Conservation (phyloP, 2,888 invertebrate species). For the Pheosia gnoma region DNA sequence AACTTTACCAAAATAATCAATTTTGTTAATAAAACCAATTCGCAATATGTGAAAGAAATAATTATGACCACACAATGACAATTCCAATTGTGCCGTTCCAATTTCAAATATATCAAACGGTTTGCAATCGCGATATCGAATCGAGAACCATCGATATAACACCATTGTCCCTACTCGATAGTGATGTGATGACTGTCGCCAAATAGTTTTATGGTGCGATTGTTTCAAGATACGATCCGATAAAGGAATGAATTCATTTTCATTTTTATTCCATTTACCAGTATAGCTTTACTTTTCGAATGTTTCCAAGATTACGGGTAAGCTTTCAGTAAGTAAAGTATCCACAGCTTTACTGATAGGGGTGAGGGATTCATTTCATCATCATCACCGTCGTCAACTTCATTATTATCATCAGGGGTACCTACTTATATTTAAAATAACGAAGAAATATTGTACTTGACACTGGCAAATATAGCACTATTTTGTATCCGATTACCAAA, state of each 20-base stretch:
- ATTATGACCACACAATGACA: conserved; percentile 1
- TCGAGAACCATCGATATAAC: conserved; percentile 45
- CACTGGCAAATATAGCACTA: too few relatives aligned
- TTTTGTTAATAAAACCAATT: conserved; percentile 6
- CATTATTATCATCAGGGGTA: too few relatives aligned
- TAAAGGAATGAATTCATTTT: conserved; percentile 5
- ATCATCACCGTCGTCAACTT: too few relatives aligned
- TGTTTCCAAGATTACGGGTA: too few relatives aligned
- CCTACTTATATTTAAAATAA: too few relatives aligned
- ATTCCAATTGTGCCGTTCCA: conserved; percentile 18
- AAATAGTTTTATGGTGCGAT: not conserved
- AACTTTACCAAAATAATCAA: too few relatives aligned
- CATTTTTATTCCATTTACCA: not conserved
- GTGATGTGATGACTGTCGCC: conserved; percentile 3
- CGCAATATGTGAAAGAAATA: not conserved
- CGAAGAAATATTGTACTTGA: too few relatives aligned
- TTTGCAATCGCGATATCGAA: conserved; percentile 42
- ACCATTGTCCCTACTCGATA: conserved; percentile 32
- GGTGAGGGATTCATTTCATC: too few relatives aligned
- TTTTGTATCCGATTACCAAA: too few relatives aligned
- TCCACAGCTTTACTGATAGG: too few relatives aligned
- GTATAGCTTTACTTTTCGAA: not conserved
- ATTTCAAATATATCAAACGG: conserved; percentile 34
- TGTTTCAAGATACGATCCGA: conserved; percentile 16
- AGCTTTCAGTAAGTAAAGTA: too few relatives aligned